Evolutionary conservation across 2,888 invertebrate species (phyloP), one percentile per base, ranked within the genome.

Genomic region (Nipponacmea schrenckii): DNA sequence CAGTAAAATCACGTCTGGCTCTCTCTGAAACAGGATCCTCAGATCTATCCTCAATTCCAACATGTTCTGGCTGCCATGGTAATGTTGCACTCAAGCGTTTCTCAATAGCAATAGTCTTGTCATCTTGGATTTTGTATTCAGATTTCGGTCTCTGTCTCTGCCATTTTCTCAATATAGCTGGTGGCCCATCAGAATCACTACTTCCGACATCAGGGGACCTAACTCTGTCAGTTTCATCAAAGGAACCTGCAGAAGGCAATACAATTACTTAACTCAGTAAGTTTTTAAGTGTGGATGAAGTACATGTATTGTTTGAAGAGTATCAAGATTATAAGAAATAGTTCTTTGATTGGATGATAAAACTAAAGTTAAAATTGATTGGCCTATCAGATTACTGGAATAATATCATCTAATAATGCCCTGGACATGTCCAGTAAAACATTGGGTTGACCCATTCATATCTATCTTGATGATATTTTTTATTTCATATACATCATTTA

Each of bases 91-190:
- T 79, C 12, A 77, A 68, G 45, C 79, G 73, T 67, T 79, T 81
- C 62, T 75, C 70, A 62, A 66, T 72, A 48, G 74, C 77, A 5
- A 69, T 70, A 31, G 75, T 70, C 39, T 77, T 66, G 56, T 75
- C 76, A 0, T 66, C 67, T 20, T 77, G 74, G 66, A 68, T 77
- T 14, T 68, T 73, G 72, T 82, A 79, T 48, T 81, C 82, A 12
- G 81, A 78, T 14, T 79, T 75, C 20, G 81, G 77, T 17, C 80
- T 74, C 70, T 79, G 73, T 63, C 80, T 70, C 70, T 83, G 84
- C 84, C 84, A 84, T 31, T 83, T 77, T 17, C 79, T 68, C n/a
- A 85, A 76, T 31, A 81, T 78, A n/a, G 82, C 82, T 17, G 85
- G 84, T 14, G 84, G 85, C 26, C 80, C 80, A 45, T 78, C 75